These are phyloP conservation scores for Mechanitis messenoides DNA, from an alignment of 2,888 invertebrate genomes.

Conservation along the genomic window DNA sequence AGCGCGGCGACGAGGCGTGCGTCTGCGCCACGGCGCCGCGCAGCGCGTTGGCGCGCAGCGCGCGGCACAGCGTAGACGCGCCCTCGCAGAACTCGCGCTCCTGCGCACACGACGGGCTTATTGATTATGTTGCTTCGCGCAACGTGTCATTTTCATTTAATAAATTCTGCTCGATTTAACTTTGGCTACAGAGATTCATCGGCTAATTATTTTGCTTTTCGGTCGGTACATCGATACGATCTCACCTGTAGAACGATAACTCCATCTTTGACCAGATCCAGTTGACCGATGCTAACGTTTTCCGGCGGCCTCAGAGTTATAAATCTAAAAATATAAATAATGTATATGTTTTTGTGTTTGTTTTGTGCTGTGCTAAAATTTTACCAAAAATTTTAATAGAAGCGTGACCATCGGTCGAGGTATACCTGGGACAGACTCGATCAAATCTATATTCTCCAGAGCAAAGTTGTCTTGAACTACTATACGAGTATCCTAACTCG, in stretches of 20 bases:
- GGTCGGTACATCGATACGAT: neutral
- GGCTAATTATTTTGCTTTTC: too few species aligned
- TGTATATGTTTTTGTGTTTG: neutral
- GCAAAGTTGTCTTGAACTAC: constrained; percentile 59
- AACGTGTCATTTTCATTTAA: too few species aligned
- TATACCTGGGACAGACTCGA: constrained; percentile 75
- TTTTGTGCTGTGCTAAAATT: neutral
- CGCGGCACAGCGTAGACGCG: constrained; percentile 83
- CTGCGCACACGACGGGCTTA: constrained; percentile 49
- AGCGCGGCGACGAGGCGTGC: constrained; percentile 86
- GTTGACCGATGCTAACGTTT: constrained; percentile 51
- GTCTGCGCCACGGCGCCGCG: constrained; percentile 87
- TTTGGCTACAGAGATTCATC: too few species aligned
- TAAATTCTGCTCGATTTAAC: too few species aligned
- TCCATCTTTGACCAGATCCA: constrained; percentile 62
- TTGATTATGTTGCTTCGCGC: too few species aligned
- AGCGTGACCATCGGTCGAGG: too few species aligned
- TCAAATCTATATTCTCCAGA: constrained; percentile 75
- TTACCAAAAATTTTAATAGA: neutral
- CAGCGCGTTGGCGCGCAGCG: constrained; percentile 79
- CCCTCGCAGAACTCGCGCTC: constrained; percentile 88
- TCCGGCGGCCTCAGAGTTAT: constrained; percentile 67
- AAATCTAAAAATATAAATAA: constrained; percentile 52
- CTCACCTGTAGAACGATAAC: constrained; percentile 68
- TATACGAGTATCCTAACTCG: constrained; percentile 63